These are phyloP conservation scores for Darwinula stevensoni DNA, from an alignment of 2,888 invertebrate species.

Conservation along the genomic window DNA sequence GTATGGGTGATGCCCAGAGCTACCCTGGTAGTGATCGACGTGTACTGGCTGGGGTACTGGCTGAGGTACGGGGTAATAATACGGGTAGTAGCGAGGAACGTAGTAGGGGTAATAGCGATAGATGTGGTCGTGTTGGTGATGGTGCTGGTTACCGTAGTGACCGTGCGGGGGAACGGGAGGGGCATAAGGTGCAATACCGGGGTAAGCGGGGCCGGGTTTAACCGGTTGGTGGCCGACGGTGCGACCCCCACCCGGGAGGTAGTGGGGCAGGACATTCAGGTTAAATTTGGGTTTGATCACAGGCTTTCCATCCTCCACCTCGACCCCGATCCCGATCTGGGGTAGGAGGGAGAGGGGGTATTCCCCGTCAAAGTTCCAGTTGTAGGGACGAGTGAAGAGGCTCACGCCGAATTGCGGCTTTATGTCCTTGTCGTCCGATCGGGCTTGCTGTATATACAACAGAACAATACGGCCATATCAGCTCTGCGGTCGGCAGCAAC, in stretches of 20 bases:
- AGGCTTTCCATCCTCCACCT: background rate
- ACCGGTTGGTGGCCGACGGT: too few species aligned
- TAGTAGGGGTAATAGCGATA: background rate
- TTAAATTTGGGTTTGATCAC: background rate
- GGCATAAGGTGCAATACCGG: background rate
- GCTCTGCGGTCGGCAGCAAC: too few species aligned
- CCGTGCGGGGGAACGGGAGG: too few species aligned
- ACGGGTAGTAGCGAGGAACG: background rate
- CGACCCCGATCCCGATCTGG: background rate
- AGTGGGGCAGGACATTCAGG: background rate
- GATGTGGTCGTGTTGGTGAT: background rate
- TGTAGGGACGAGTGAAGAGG: constrained; percentile 1
- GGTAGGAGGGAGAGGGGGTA: background rate
- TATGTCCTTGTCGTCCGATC: background rate
- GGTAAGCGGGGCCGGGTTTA: too few species aligned
- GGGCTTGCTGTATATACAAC: background rate
- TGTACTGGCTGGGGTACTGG: background rate
- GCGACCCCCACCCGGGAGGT: background rate
- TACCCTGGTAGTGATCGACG: too few species aligned
- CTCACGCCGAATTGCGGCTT: background rate
- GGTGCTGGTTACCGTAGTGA: too few species aligned
- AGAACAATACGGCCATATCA: constrained; percentile 2
- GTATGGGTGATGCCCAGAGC: too few species aligned
- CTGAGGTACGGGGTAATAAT: background rate
- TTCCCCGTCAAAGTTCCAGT: background rate